Conservation (phyloP, 2,888 invertebrate genomes). For the Microchrysa polita region DNA sequence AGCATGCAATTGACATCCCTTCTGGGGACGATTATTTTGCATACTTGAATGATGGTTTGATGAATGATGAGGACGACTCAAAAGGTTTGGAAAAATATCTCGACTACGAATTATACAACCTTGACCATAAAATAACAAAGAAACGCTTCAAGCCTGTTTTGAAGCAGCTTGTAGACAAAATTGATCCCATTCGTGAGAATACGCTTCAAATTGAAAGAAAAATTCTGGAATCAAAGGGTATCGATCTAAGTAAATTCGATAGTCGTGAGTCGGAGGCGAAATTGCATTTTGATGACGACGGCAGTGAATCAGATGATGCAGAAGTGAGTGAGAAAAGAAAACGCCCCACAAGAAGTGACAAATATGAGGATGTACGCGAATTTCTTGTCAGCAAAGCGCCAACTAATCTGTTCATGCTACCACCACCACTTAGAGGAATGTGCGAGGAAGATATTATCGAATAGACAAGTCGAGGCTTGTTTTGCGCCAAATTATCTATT, state of each 20-base stretch:
- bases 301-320: constrained; percentile 41
- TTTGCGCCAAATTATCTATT: too few relatives aligned
- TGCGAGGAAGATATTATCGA: constrained; percentile 59
- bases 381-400: constrained; percentile 62
- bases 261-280: constrained; percentile 49
- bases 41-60: constrained; percentile 58
- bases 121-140: constrained; percentile 61
- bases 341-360: constrained; percentile 56
- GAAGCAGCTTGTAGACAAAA: constrained; percentile 61
- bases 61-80: constrained; percentile 53
- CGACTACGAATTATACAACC: constrained; percentile 59
- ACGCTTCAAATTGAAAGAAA: constrained; percentile 62
- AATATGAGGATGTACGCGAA: constrained; percentile 62
- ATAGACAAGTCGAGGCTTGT: too few relatives aligned
- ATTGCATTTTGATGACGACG: constrained; percentile 48
- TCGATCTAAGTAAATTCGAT: constrained; percentile 61
- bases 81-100: constrained; percentile 40
- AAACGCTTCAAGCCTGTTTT: constrained; percentile 63
- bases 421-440: constrained; percentile 51
- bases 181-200: constrained; percentile 62
- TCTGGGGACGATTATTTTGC: constrained; percentile 61
- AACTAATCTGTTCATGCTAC: constrained; percentile 59
- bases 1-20: constrained; percentile 27
- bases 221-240: constrained; percentile 61
- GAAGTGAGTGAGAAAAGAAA: constrained; percentile 53